Conservation (phyloP, 2,888 invertebrate species). For the Ischnus inquisitorius region DNA sequence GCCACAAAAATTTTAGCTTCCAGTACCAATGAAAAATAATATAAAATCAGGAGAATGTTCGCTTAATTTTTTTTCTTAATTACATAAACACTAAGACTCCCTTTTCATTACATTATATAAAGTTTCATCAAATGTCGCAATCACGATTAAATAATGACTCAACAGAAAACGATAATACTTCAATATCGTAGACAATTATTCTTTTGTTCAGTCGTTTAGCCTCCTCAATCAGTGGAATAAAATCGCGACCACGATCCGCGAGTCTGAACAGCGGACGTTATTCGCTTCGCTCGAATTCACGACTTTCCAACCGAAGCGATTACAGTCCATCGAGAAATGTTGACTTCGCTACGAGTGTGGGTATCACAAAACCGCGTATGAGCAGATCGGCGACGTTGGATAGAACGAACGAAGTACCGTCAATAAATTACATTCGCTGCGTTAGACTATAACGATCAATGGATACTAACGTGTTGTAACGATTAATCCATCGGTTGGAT, state of each 20-base stretch:
- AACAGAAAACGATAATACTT: background rate
- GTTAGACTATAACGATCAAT: too few species aligned
- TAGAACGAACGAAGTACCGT: slow-evolving; percentile 71
- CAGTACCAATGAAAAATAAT: too few species aligned
- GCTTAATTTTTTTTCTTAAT: too few species aligned
- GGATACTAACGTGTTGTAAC: background rate
- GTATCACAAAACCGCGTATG: slow-evolving; percentile 62
- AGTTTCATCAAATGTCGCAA: background rate
- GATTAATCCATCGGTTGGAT: slow-evolving; percentile 15
- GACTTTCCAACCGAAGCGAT: slow-evolving; percentile 60
- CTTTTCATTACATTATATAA: too few species aligned
- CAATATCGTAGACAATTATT: background rate
- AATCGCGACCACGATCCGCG: slow-evolving; percentile 76
- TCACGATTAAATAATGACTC: background rate
- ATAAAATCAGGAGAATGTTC: too few species aligned
- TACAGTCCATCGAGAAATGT: slow-evolving; percentile 46
- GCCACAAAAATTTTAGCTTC: too few species aligned
- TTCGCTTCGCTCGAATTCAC: slow-evolving; percentile 67
- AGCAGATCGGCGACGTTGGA: slow-evolving; percentile 72
- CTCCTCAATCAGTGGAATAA: slow-evolving; percentile 43
- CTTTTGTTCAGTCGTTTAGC: slow-evolving; percentile 53
- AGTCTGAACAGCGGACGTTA: slow-evolving; percentile 72
- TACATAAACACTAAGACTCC: too few species aligned
- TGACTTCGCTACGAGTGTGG: slow-evolving; percentile 39
- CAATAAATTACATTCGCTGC: background rate